Evolutionary conservation across 2,113 vertebrate species (phyloP), one percentile per base, ranked within the genome.

Genomic region (Cyanoramphus novaezelandiae): DNA sequence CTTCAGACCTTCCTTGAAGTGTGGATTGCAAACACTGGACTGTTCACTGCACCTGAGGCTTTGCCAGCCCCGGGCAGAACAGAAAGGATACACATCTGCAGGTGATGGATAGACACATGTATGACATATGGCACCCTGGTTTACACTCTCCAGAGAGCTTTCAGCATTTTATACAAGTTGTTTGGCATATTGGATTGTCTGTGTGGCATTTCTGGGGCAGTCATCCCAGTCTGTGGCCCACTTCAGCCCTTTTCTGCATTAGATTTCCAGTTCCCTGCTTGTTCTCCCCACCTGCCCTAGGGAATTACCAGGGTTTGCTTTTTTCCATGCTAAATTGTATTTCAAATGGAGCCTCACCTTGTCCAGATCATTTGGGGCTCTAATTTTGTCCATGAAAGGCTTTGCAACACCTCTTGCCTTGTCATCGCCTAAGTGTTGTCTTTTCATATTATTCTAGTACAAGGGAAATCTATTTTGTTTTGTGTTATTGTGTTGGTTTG

Each of bases 11-110:
- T 82, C 41, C 52, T 14, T 86, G 43, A 52, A 47, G 47, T 35
- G 60, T 41, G 52, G 60, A 74, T 78, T 0, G 3, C 70, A 50
- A 29, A 88, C 50, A 4, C 47, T 69, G 71, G 37, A 39, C 50
- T 1, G 4, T 49, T 71, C 50, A 5, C 31, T 37, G 68, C 13
- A 12, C 57, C 63, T 44, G 70, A 55, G 57, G 64, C 67, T 77
- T 33, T 62, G 75, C 55, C 63, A 71, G 57, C 64, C 57, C 69
- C 0, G 0, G 49, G 63, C 19, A 28, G 39, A 59, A 35, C 75
- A 55, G 63, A 41, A 53, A n/a, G 25, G 25, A 46, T 27, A 12
- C 0, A 1, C 16, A 7, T 43, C 46, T 59, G n/a, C 0, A 1
- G 19, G 11, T 49, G 23, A 70, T 2, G 4, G 39, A 65, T 10